Conservation (phyloP, 1,140 invertebrate species). For the Carcinoscorpius rotundicauda region DNA sequence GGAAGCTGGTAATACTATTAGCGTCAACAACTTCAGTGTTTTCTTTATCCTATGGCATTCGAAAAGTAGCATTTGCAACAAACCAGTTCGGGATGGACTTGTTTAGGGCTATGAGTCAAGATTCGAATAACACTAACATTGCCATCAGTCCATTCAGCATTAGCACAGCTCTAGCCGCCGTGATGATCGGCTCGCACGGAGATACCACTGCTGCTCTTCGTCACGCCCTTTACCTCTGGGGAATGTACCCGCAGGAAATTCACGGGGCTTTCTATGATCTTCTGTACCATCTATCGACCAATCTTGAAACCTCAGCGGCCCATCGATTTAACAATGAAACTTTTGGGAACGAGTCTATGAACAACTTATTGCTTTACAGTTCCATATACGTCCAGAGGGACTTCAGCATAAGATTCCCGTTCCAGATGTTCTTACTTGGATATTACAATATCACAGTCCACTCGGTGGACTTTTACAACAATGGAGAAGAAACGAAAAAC, state of each 20-base stretch:
- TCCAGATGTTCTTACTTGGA: slow-evolving; percentile 21
- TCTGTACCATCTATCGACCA: slow-evolving; percentile 22
- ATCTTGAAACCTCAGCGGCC: slow-evolving; percentile 11
- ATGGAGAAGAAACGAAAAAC: slow-evolving; percentile 24
- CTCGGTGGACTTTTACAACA: slow-evolving; percentile 25
- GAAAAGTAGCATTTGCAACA: slow-evolving; percentile 25
- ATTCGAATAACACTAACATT: slow-evolving; percentile 10
- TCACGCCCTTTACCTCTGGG: slow-evolving; percentile 25
- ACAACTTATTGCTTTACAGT: slow-evolving; percentile 21
- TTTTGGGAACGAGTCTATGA: slow-evolving; percentile 8
- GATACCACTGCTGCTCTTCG: slow-evolving; percentile 18
- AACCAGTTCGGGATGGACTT: slow-evolving; percentile 28
- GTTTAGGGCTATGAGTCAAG: slow-evolving; percentile 20
- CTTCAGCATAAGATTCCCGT: slow-evolving; percentile 23
- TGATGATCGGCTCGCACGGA: slow-evolving; percentile 24
- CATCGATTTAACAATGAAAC: slow-evolving; percentile 1
- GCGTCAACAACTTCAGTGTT: not conserved
- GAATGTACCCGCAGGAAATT: slow-evolving; percentile 24
- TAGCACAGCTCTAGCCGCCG: slow-evolving; percentile 23
- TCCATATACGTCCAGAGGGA: slow-evolving; percentile 26
- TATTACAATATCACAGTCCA: slow-evolving; percentile 27
- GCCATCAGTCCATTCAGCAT: slow-evolving; percentile 27
- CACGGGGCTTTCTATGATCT: slow-evolving; percentile 25
- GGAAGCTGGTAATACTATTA: too few species aligned
- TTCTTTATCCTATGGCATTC: slow-evolving; percentile 22